phyloP scores from a whole-genome alignment of 1,140 invertebrate genomes.

The Eumaeus atala region DNA sequence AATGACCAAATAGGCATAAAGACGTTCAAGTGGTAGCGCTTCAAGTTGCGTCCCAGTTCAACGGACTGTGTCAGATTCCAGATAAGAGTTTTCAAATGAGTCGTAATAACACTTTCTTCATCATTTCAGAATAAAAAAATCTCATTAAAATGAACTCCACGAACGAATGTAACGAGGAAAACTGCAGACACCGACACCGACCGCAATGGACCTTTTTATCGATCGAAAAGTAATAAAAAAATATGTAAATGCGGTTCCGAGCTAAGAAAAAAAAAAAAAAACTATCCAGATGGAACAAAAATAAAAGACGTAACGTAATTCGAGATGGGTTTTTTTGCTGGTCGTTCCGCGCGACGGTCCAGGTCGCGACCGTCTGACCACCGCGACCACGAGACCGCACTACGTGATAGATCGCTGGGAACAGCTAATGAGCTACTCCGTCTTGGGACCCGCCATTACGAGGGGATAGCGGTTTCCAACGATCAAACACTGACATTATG shows the following conservation, averaged over 20 bases:
- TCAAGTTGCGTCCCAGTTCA: too few species aligned
- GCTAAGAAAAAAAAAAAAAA: conserved; percentile 33
- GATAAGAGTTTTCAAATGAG: too few species aligned
- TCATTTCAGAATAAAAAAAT: too few species aligned
- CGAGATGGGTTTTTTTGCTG: conserved; percentile 51
- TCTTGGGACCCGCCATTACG: too few species aligned
- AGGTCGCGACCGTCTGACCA: conserved; percentile 40
- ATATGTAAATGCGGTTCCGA: conserved; percentile 16
- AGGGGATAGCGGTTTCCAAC: conserved; percentile 29
- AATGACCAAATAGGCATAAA: too few species aligned
- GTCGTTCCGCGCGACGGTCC: conserved; percentile 43
- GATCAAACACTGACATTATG: too few species aligned
- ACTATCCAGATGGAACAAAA: conserved; percentile 16
- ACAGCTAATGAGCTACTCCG: conserved; percentile 21
- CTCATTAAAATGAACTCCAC: too few species aligned
- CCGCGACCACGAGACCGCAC: conserved; percentile 36
- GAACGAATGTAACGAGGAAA: conserved; percentile 8
- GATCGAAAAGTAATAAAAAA: neutral
- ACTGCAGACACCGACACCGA: conserved; percentile 2
- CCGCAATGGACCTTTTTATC: conserved; percentile 2
- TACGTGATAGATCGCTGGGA: conserved; percentile 50
- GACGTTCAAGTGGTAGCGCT: too few species aligned
- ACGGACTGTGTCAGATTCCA: too few species aligned
- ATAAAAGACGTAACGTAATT: conserved; percentile 42
- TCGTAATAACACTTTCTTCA: too few species aligned